Percentiles rank a stretch among this genome's conserved stretches.
Conservation (phyloP, 92 coral and sea anemone genomes). For the Montipora capitata region DNA sequence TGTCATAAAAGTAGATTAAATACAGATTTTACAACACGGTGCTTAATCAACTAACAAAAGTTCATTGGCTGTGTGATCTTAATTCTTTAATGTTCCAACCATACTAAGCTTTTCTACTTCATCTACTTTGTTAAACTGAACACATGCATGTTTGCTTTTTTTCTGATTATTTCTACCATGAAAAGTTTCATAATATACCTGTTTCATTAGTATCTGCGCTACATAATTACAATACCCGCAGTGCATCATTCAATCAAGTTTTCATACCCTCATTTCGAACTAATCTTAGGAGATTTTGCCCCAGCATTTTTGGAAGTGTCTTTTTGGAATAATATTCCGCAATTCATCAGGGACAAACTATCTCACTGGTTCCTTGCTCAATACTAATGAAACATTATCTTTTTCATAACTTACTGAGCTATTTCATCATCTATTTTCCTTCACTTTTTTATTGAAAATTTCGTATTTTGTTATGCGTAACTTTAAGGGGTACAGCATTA, state of each 20-base stretch:
- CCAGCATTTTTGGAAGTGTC: constrained; percentile 10
- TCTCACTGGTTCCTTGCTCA: not conserved
- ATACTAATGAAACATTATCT: not conserved
- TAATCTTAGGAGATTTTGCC: not conserved
- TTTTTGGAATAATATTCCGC: not conserved
- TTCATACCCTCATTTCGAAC: constrained; percentile 20
- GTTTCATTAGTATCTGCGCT: constrained; percentile 8
- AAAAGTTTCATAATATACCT: constrained; percentile 2
- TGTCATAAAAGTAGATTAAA: too few relatives aligned
- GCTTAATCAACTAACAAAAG: too few relatives aligned
- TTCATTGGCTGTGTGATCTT: too few relatives aligned
- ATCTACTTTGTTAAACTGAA: constrained; percentile 1
- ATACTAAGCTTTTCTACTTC: not conserved
- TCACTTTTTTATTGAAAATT: too few relatives aligned
- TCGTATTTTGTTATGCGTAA: too few relatives aligned
- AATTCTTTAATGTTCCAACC: too few relatives aligned
- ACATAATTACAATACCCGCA: constrained; percentile 28
- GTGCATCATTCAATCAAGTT: constrained; percentile 18
- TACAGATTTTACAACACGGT: too few relatives aligned
- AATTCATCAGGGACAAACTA: too few relatives aligned
- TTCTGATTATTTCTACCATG: constrained; percentile 10
- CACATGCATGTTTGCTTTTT: not conserved
- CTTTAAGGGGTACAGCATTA: too few relatives aligned
- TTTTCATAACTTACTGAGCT: not conserved
- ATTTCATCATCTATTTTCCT: too few relatives aligned